Base-by-base conservation (phyloP, 2,888 invertebrate species). In the Meliscaeva auricollis region DNA sequence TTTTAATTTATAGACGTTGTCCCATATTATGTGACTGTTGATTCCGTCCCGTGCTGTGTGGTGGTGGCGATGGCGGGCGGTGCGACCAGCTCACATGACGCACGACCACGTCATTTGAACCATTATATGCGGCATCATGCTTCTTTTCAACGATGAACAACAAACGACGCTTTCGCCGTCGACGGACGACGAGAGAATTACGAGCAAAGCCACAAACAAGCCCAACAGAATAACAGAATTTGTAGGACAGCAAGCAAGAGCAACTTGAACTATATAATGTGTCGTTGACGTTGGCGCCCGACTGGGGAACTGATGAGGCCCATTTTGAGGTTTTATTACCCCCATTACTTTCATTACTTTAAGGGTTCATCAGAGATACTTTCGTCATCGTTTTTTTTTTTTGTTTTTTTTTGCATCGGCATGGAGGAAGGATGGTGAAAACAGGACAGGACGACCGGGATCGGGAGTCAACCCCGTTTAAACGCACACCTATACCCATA, bases 1-100 rank as follows among this genome's bases (percentile, higher is more conserved):
- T 87, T 87, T 87, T 87, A 87, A 87, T 87, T 87, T 87, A 87
- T 87, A 87, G 87, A 87, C 74, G 69, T 74, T 83, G 78, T 83
- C 69, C 73, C 74, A 83, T 83, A 78, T 82, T 68, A 82, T 82
- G 82, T 78, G 78, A 77, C 72, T 82, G 77, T 68, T 82, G 76
- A 77, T 82, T 70, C 26, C 44, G 22, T 44, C 11, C 70, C 66
- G 38, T 77, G 66, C 46, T 35, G 64, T 38, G 32, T 20, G 64
- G 54, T 17, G 44, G 60, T 20, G 35, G 62, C 13, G 62, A 2
- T 41, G 30, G 9, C 35, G 35, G 38, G 70, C 56, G 56, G 56
- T 56, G 64, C 46, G 56, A 30, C 50, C 48, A 72, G 82, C 83
- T 83, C 78, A 83, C 74, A 78, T 78, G 83, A 78, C 78, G 74